These are phyloP conservation scores for Chauna torquata DNA, from an alignment of 2,113 vertebrate genomes.

Conservation along the genomic window DNA sequence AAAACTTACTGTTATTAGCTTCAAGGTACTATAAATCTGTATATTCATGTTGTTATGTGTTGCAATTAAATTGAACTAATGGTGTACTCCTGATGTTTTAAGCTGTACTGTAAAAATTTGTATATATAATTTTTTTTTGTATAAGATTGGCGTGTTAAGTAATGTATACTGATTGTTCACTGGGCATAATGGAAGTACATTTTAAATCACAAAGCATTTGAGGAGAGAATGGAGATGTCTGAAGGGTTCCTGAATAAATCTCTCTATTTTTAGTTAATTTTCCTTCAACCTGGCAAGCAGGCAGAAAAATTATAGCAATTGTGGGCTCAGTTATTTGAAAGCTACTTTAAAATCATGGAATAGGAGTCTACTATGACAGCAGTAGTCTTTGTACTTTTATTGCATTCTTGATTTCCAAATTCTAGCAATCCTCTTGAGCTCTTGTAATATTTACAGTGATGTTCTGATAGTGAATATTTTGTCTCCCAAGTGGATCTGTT, in stretches of 20 bases:
- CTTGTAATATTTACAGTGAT: constrained; percentile 2
- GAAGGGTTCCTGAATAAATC: neutral
- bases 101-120: neutral
- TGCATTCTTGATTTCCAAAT: neutral
- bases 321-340: neutral
- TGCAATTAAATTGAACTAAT: neutral
- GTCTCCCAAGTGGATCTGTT: neutral
- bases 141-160: neutral
- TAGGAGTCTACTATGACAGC: neutral
- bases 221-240: neutral
- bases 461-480: neutral
- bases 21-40: neutral
- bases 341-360: neutral
- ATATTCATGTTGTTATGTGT: neutral
- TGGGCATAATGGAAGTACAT: neutral
- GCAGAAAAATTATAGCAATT: neutral
- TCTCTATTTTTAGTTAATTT: neutral
- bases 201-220: neutral
- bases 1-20: neutral
- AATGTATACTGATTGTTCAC: neutral
- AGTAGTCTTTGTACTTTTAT: neutral
- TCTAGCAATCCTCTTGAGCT: neutral
- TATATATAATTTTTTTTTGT: neutral
- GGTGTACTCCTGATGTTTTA: neutral
- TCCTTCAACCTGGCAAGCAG: neutral